Conservation (phyloP, 1,140 invertebrate species). For the Piezodorus guildinii region DNA sequence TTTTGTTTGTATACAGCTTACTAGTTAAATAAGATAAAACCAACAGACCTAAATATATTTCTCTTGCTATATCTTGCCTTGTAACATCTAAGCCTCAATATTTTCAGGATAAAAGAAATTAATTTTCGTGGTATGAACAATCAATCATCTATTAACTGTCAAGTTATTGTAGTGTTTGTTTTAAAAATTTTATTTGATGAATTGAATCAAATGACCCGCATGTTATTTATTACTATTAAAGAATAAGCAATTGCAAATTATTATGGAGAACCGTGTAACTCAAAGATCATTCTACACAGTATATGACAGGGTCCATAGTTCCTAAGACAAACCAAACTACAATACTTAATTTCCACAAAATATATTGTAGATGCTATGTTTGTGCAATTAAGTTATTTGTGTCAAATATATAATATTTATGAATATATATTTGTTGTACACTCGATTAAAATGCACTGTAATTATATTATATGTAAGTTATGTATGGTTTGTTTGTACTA, state of each 20-base stretch:
- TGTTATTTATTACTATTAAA: too few species aligned
- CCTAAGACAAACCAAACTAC: slow-evolving; percentile 3
- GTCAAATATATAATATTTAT: not conserved
- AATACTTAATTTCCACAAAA: slow-evolving; percentile 2
- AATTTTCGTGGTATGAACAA: too few species aligned
- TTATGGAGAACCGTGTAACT: not conserved
- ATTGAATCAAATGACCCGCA: too few species aligned
- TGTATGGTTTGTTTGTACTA: slow-evolving; percentile 5
- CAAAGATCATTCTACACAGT: not conserved
- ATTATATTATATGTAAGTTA: slow-evolving; percentile 1
- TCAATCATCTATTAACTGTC: too few species aligned
- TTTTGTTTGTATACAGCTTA: too few species aligned
- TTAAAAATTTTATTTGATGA: too few species aligned
- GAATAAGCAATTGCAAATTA: too few species aligned
- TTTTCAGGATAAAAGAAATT: not conserved
- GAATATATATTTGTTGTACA: not conserved
- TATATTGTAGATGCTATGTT: not conserved
- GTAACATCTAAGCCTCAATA: not conserved
- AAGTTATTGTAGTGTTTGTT: too few species aligned
- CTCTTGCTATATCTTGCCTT: slow-evolving; percentile 3
- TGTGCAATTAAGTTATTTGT: slow-evolving; percentile 6
- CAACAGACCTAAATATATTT: not conserved
- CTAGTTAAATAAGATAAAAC: too few species aligned
- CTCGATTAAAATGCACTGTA: not conserved
- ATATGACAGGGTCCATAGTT: slow-evolving; percentile 7